phyloP scores from a whole-genome alignment of 2,797 vertebrate genomes.

The Coregonus ussuriensis region DNA sequence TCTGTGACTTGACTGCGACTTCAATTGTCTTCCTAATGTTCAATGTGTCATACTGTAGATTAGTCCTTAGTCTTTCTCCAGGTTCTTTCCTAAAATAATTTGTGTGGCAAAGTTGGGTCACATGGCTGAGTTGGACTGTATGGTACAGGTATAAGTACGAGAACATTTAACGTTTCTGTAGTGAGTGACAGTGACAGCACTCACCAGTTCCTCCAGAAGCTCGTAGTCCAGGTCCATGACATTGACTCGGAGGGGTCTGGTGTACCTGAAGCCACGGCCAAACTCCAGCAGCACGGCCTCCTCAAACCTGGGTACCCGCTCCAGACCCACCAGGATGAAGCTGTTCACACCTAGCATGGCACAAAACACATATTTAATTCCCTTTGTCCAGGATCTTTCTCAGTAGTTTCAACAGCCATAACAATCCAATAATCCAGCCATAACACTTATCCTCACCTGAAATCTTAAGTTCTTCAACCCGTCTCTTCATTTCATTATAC shows the following conservation, averaged over 20 bases:
- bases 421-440: neutral
- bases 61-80: too few species aligned
- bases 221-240: slow-evolving; percentile 92
- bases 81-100: too few species aligned
- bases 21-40: too few species aligned
- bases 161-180: neutral
- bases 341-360: slow-evolving; percentile 78
- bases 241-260: slow-evolving; percentile 85
- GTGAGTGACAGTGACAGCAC: slow-evolving; percentile 42
- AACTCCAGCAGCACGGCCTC: slow-evolving; percentile 84
- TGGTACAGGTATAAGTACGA: neutral
- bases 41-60: too few species aligned
- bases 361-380: neutral
- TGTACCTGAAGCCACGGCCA: slow-evolving; percentile 92
- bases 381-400: neutral
- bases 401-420: neutral
- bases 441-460: slow-evolving; percentile 74
- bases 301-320: slow-evolving; percentile 80
- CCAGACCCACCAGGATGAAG: slow-evolving; percentile 89
- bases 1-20: too few species aligned
- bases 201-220: slow-evolving; percentile 90
- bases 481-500: slow-evolving; percentile 71
- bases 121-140: neutral
- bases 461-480: slow-evolving; percentile 72
- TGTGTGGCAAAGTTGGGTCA: too few species aligned